A percentile compares a stretch with the other conserved stretches of the same genome.
Conservation (phyloP, 2,113 vertebrate species). For the Solea senegalensis region DNA sequence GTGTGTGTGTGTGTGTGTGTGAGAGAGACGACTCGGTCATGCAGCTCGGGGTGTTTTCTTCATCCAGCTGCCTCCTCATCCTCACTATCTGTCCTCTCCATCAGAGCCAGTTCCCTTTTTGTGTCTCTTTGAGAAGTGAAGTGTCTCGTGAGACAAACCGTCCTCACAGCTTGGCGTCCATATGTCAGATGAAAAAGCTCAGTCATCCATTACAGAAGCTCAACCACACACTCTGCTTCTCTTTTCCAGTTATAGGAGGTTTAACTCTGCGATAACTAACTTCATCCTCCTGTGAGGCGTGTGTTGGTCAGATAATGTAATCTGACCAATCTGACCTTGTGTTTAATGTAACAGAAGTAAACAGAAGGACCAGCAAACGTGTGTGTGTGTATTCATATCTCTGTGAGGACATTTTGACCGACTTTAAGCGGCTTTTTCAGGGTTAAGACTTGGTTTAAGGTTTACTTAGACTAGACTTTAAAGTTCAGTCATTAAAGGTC, state of each 20-base stretch:
- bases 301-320: conserved; percentile 11
- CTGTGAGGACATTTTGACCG: too few species aligned
- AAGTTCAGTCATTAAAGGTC: too few species aligned
- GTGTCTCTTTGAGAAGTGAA: conserved; percentile 66
- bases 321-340: too few species aligned
- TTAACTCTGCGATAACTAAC: background rate
- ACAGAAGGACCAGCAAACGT: too few species aligned
- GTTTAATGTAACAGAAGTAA: too few species aligned
- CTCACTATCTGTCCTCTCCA: conserved; percentile 66
- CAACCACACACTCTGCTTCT: conserved; percentile 31
- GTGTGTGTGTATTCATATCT: too few species aligned
- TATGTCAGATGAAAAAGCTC: conserved; percentile 50
- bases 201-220: conserved; percentile 58
- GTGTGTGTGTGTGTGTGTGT: conserved; percentile 14
- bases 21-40: conserved; percentile 44
- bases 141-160: conserved; percentile 51
- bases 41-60: conserved; percentile 60
- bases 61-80: conserved; percentile 66
- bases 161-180: conserved; percentile 48
- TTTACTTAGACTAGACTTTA: too few species aligned
- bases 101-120: conserved; percentile 73
- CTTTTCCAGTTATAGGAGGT: conserved; percentile 30
- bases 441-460: too few species aligned
- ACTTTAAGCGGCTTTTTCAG: too few species aligned
- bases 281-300: conserved; percentile 4